Evolutionary conservation across 1,140 invertebrate species (phyloP).

Genomic region (Homarus americanus): DNA sequence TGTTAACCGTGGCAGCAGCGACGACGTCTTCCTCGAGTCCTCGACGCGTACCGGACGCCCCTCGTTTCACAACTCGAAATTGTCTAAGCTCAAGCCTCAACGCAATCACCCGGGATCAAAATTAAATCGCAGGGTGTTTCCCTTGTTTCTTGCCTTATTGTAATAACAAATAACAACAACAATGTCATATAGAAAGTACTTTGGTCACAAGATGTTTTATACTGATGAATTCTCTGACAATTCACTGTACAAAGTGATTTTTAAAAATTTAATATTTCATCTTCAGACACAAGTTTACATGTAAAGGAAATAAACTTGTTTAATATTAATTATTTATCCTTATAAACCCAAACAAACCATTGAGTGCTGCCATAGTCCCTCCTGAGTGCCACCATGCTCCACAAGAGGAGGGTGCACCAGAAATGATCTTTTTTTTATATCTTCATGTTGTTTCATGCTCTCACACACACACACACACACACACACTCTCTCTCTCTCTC

Average conservation of each 20-base stretch:
- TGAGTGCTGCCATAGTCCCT: too few species aligned
- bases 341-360: background rate
- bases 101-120: conserved; percentile 64
- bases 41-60: conserved; percentile 46
- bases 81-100: conserved; percentile 62
- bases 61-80: conserved; percentile 65
- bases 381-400: too few species aligned
- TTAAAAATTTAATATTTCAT: conserved; percentile 62
- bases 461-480: too few species aligned
- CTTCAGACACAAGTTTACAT: conserved; percentile 68
- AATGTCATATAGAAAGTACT: conserved; percentile 52
- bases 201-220: conserved; percentile 71
- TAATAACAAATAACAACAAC: conserved; percentile 55
- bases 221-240: conserved; percentile 50
- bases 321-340: conserved; percentile 49
- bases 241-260: conserved; percentile 73
- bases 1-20: conserved; percentile 38
- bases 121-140: conserved; percentile 58
- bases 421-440: too few species aligned
- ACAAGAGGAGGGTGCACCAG: too few species aligned
- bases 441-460: too few species aligned
- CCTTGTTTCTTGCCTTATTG: conserved; percentile 59
- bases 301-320: conserved; percentile 72
- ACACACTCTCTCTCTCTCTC: too few species aligned
- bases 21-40: conserved; percentile 65